These are phyloP conservation scores for Zoroaster sp. DNA, from an alignment of 53 echinoderm and acorn worm species.

Conservation along the genomic window DNA sequence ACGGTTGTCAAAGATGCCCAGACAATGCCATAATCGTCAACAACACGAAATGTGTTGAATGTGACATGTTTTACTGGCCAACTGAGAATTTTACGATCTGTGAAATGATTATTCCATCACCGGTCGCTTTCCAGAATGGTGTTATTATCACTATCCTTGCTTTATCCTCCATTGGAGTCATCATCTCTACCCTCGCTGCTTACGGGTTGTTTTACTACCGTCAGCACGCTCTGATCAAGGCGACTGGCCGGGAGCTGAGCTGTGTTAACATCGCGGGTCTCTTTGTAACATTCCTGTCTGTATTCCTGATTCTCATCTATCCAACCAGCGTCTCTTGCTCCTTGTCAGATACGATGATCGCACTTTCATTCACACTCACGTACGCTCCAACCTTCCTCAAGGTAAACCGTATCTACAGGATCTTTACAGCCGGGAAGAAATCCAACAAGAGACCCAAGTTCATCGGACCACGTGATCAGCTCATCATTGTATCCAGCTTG, in stretches of 20 bases:
- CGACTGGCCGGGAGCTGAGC: constrained; percentile 73
- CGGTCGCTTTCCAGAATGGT: constrained; percentile 50
- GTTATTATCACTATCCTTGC: background rate
- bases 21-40: constrained; percentile 41
- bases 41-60: constrained; percentile 53
- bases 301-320: constrained; percentile 24
- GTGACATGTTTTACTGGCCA: constrained; percentile 66
- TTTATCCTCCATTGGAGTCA: constrained; percentile 12
- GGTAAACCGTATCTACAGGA: constrained; percentile 69
- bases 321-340: constrained; percentile 50
- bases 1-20: constrained; percentile 44
- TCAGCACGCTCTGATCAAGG: constrained; percentile 67
- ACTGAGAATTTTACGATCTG: constrained; percentile 67
- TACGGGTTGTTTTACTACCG: constrained; percentile 33
- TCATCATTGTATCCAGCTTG: constrained; percentile 1
- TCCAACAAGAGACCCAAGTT: constrained; percentile 52
- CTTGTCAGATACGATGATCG: background rate
- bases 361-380: constrained; percentile 34
- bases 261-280: constrained; percentile 59
- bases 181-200: background rate
- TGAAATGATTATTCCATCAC: constrained; percentile 35
- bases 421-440: constrained; percentile 57
- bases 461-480: constrained; percentile 56
- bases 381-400: constrained; percentile 54
- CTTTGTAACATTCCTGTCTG: constrained; percentile 50